Evolutionary conservation across 1,140 invertebrate species (phyloP).

Genomic region (Dolichoris vasculosae): DNA sequence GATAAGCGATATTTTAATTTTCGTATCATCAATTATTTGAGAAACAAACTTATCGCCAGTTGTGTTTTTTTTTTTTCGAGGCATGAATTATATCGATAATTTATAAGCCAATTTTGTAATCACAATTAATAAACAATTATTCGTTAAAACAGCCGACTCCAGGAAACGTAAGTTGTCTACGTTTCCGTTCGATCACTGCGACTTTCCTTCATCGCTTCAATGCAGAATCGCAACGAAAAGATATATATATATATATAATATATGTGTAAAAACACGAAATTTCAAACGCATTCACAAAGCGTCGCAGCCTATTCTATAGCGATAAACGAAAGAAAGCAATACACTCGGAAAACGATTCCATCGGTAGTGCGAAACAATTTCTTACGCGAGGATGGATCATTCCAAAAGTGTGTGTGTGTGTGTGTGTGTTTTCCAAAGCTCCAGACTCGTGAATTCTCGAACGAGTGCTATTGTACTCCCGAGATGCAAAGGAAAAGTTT

Average conservation of each 20-base stretch:
- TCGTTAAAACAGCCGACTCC: not conserved
- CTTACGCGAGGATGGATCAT: no score
- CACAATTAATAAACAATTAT: constrained; percentile 15
- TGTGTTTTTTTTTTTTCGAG: no score
- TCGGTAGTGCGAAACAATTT: no score
- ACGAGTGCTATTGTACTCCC: no score
- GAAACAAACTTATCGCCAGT: not conserved
- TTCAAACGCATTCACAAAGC: not conserved
- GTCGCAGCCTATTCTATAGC: not conserved
- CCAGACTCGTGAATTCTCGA: no score
- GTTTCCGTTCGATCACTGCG: not conserved
- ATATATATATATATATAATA: not conserved
- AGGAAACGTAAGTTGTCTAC: not conserved
- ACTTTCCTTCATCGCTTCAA: not conserved
- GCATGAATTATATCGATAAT: not conserved
- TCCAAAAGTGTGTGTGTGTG: no score
- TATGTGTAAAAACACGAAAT: not conserved
- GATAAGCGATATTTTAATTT: not conserved
- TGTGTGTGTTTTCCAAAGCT: no score
- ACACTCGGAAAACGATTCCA: not conserved
- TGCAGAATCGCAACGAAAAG: constrained; percentile 11
- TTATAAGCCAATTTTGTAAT: constrained; percentile 1
- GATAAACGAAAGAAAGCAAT: constrained; percentile 12
- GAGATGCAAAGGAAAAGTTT: no score
- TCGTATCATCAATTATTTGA: not conserved